Conservation (phyloP, 2,888 invertebrate genomes). For the Microctonus hyperodae region DNA sequence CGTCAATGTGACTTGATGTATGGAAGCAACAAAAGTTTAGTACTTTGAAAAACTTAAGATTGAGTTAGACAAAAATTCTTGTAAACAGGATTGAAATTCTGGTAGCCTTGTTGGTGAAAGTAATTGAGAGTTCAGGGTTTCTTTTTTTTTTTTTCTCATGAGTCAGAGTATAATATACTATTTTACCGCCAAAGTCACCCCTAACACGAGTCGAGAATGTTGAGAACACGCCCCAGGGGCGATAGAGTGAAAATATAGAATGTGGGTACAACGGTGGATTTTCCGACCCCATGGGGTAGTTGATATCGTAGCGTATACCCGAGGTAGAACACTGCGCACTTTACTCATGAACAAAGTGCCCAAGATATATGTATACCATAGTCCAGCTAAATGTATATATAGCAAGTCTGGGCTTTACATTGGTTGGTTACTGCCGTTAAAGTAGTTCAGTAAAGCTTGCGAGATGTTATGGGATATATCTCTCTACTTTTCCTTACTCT, state of each 20-base stretch:
- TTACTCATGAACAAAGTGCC: constrained; percentile 18
- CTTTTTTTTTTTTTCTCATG: background rate
- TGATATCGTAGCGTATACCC: background rate
- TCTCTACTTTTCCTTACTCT: background rate
- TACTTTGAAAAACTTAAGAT: no score
- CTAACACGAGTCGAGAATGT: background rate
- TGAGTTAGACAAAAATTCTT: background rate
- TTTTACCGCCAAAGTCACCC: background rate
- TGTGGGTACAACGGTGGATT: constrained; percentile 14
- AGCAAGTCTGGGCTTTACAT: background rate
- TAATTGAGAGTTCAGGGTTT: background rate
- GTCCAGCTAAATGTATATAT: background rate
- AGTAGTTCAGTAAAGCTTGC: background rate
- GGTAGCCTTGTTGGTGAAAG: background rate
- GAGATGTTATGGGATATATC: background rate
- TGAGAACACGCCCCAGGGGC: constrained; percentile 11
- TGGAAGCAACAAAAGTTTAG: no score
- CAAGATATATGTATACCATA: background rate
- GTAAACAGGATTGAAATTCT: background rate
- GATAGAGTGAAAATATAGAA: constrained; percentile 1
- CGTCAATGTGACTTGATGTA: no score
- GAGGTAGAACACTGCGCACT: constrained; percentile 1
- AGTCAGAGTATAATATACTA: background rate
- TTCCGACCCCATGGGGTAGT: background rate
- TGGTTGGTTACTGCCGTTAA: background rate